These are phyloP conservation scores for Neuroterus valhalla DNA, from an alignment of 1,140 invertebrate genomes.

Conservation along the genomic window DNA sequence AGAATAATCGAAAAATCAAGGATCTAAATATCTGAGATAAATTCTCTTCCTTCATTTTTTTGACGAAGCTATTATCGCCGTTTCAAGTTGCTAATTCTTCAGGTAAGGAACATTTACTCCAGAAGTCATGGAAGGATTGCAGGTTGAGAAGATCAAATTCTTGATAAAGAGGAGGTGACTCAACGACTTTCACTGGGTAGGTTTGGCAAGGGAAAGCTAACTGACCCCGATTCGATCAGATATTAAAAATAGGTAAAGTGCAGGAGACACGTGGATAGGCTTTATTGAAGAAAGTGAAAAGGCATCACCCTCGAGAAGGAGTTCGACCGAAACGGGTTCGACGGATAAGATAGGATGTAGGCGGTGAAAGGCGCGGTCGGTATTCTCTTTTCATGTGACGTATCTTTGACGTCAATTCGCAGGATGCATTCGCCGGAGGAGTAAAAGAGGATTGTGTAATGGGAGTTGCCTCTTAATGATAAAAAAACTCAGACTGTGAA, in stretches of 20 bases:
- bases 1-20: too few relatives aligned
- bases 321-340: slow-evolving; percentile 44
- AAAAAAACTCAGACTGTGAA: slow-evolving; percentile 32
- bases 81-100: too few relatives aligned
- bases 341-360: slow-evolving; percentile 46
- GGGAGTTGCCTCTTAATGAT: slow-evolving; percentile 19
- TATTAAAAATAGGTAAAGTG: slow-evolving; percentile 33
- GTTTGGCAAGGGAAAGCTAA: neutral
- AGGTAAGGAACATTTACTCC: too few relatives aligned
- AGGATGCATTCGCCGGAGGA: slow-evolving; percentile 23
- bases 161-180: slow-evolving; percentile 47
- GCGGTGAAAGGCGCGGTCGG: slow-evolving; percentile 63
- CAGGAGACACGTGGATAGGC: neutral
- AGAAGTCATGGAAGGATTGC: too few relatives aligned
- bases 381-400: slow-evolving; percentile 53
- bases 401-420: slow-evolving; percentile 52
- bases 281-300: slow-evolving; percentile 30
- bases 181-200: slow-evolving; percentile 24
- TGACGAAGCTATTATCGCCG: too few relatives aligned
- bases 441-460: slow-evolving; percentile 49
- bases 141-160: neutral
- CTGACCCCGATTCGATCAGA: slow-evolving; percentile 20
- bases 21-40: too few relatives aligned
- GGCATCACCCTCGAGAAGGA: slow-evolving; percentile 1
- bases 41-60: too few relatives aligned